phyloP scores from a whole-genome alignment of 2,888 invertebrate genomes.

The Callinectes sapidus region DNA sequence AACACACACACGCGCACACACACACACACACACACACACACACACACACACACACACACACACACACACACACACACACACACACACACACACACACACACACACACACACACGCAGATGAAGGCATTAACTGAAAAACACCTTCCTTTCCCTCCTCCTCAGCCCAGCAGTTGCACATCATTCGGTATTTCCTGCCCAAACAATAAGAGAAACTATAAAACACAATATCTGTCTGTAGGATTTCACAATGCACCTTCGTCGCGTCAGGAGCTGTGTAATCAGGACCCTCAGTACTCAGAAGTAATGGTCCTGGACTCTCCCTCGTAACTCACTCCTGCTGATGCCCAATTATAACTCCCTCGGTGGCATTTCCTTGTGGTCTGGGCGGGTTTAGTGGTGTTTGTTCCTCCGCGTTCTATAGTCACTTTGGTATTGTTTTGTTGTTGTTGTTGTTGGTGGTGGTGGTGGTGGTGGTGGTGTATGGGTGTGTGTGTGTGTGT shows the following conservation, averaged over 20 bases:
- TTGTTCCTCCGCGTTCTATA: neutral
- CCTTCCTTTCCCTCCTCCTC: neutral
- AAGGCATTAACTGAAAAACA: neutral
- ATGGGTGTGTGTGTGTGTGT: neutral
- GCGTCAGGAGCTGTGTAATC: constrained; percentile 11
- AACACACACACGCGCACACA: constrained; percentile 36
- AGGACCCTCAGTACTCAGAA: constrained; percentile 29
- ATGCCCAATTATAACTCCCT: constrained; percentile 11
- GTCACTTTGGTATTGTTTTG: neutral
- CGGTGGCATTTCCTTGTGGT: constrained; percentile 39
- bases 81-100: constrained; percentile 49
- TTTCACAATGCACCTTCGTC: constrained; percentile 26
- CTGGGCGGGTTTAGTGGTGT: no score
- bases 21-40: constrained; percentile 37
- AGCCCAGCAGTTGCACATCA: neutral
- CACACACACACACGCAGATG: constrained; percentile 45
- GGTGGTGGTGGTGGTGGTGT: no score
- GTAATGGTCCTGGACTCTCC: constrained; percentile 29
- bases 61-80: constrained; percentile 44
- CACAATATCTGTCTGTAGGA: constrained; percentile 29
- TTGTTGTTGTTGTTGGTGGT: neutral
- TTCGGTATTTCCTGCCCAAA: constrained; percentile 30
- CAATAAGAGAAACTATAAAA: neutral
- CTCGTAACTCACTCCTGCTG: constrained; percentile 32
- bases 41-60: constrained; percentile 22